Evolutionary conservation across 2,888 invertebrate species (phyloP), one percentile per base, ranked within the genome.

Genomic region (Muscina levida): DNA sequence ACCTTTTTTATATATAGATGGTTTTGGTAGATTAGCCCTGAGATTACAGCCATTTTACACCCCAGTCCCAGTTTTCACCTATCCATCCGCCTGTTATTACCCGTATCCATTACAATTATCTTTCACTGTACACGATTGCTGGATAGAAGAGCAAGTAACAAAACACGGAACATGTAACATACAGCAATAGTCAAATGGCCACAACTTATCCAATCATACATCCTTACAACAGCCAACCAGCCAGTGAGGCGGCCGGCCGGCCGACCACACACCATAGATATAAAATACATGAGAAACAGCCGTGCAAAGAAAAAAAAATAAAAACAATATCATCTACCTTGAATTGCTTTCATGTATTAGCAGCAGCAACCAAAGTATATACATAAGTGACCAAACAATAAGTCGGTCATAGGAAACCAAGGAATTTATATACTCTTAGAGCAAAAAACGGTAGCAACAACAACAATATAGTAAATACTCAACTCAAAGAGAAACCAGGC

Each of bases 311-410:
- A 59, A 57, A 37, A 8, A 53, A 56, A 56, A 31, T 13, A 26
- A 57, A 51, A 51, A 24, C 31, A 46, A 6, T 19, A 2, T 11
- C 24, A 13, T 53, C 53, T 56, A 66, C 66, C 73, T 57, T 73
- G 56, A 46, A 73, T 44, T 26, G 44, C 53, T 66, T 66, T 66
- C n/a, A n/a, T n/a, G n/a, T n/a, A n/a, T n/a, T 51, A 73, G 65
- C 53, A 53, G 15, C 22, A 31, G 8, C 31, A 46, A 46, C 46
- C 59, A 44, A 42, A 42, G 24, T 44, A n/a, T n/a, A n/a, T n/a
- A n/a, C n/a, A n/a, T n/a, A 53, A 71, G 31, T 31, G 46, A 71
- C 71, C 57, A 42, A 26, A 44, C 44, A 57, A 57, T 57, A 70
- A 56, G 53, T 39, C 26, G 42, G 26, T 26, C 44, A 19, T 71